Conservation (phyloP, 1,140 invertebrate genomes). For the Brachionus manjavacas region DNA sequence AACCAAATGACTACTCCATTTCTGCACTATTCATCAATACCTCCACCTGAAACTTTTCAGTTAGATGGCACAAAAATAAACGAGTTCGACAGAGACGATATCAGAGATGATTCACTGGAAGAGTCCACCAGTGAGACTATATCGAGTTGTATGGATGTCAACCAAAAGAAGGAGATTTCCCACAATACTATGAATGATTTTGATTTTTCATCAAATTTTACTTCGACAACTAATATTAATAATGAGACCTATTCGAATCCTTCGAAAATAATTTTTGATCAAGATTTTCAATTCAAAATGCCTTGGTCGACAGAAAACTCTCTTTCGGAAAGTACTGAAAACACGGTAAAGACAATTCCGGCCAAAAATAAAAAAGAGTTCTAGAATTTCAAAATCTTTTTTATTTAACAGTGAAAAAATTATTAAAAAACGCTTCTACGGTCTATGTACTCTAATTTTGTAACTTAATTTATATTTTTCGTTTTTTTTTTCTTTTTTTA, state of each 20-base stretch:
- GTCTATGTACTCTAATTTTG: neutral
- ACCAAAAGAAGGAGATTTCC: neutral
- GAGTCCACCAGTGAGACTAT: slow-evolving; percentile 4
- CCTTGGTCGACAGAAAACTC: neutral
- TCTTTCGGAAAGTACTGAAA: neutral
- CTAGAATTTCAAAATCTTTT: neutral
- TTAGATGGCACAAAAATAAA: neutral
- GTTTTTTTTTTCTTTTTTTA: neutral
- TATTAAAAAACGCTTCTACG: neutral
- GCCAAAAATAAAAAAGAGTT: neutral
- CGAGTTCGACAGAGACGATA: neutral
- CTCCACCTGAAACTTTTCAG: slow-evolving; percentile 8
- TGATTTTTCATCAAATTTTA: slow-evolving; percentile 27
- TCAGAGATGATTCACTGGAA: neutral
- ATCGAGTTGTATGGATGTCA: neutral
- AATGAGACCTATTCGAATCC: neutral
- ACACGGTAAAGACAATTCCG: neutral
- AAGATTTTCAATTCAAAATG: neutral
- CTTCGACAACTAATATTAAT: neutral
- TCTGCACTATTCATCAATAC: slow-evolving; percentile 19
- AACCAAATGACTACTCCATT: slow-evolving; percentile 32
- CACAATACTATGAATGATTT: neutral
- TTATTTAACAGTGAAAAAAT: slow-evolving; percentile 18
- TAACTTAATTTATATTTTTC: neutral
- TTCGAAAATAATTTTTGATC: neutral